Evolutionary conservation across 2,113 vertebrate species (phyloP), one percentile per base, ranked within the genome.

Genomic region (Fulica atra): DNA sequence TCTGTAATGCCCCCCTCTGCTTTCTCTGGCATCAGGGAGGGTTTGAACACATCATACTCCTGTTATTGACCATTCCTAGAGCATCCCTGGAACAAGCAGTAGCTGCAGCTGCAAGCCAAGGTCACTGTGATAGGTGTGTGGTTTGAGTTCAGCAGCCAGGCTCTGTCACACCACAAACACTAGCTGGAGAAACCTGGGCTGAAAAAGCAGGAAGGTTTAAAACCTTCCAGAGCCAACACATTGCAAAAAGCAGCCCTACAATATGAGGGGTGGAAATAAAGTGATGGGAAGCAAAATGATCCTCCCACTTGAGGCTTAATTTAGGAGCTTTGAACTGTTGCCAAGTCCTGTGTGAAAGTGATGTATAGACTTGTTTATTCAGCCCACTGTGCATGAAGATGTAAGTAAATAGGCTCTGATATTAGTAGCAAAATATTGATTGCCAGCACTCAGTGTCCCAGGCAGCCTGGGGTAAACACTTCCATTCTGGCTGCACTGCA

Each of bases 351-450:
- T 31, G 57, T 29, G 35, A 80, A 72, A 23, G 1, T 91, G 60
- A 76, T 80, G 53, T 46, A 9, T 40, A 3, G 53, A 71, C 66
- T 74, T 88, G 40, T 94, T 94, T 93, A 60, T 86, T 79, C 69
- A n/a, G 12, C 40, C 65, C 38, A 28, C 38, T 90, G 35, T 77
- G 26, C 59, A n/a, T 70, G 12, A n/a, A 77, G 20, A 86, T 21
- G 21, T 8, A 54, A 80, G 18, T 77, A 56, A 94, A 91, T 46
- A 61, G 87, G 40, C 61, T 92, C 35, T 85, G 69, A n/a, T 89
- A 93, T 38, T 86, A 85, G 81, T 57, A 53, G 36, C n/a, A 81
- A 90, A 90, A 94, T 86, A 95, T 86, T 92, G 81, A 83, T 72
- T 85, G 70, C 77, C 80, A 88, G 33, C 82, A 71, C 33, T 54